Conservation (phyloP, 2,888 invertebrate genomes). For the Conops quadrifasciatus region DNA sequence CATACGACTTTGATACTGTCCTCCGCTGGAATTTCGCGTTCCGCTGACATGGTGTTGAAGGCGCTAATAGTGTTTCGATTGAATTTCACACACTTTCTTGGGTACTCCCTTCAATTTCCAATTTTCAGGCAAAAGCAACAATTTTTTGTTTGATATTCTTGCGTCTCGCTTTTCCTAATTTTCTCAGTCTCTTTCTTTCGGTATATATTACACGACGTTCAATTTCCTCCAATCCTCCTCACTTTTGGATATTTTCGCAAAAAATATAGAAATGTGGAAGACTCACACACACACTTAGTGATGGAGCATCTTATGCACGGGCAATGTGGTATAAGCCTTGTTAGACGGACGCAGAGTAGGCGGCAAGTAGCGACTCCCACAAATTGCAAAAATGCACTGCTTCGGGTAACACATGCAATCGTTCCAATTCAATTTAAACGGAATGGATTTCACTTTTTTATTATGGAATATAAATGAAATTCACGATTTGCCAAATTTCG, state of each 20-base stretch:
- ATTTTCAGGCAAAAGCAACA: slow-evolving; percentile 16
- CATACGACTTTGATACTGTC: slow-evolving; percentile 98
- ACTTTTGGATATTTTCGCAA: slow-evolving; percentile 16
- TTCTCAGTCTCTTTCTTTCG: slow-evolving; percentile 7
- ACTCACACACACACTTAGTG: slow-evolving; percentile 16
- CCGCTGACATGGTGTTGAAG: slow-evolving; percentile 71
- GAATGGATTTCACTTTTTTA: slow-evolving; percentile 36
- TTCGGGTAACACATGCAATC: slow-evolving; percentile 34
- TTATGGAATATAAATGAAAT: slow-evolving; percentile 23
- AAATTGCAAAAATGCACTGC: slow-evolving; percentile 16
- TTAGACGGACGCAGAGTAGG: background rate
- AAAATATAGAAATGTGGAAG: slow-evolving; percentile 29
- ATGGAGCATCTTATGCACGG: background rate
- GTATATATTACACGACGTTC: slow-evolving; percentile 2
- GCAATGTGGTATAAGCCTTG: slow-evolving; percentile 2
- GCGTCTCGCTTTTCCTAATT: slow-evolving; percentile 17
- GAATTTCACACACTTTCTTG: slow-evolving; percentile 15
- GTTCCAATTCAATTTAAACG: slow-evolving; percentile 23
- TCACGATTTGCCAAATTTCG: slow-evolving; percentile 11
- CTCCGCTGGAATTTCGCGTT: slow-evolving; percentile 93
- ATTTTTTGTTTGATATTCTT: slow-evolving; percentile 13
- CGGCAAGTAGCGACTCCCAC: slow-evolving; percentile 31
- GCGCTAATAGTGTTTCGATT: slow-evolving; percentile 4
- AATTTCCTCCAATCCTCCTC: slow-evolving; percentile 18
- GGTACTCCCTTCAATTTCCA: background rate